A percentile compares a stretch with the other conserved stretches of the same genome.
phyloP scores from a whole-genome alignment of 2,888 invertebrate species.

The Zhengitettix transpicula region DNA sequence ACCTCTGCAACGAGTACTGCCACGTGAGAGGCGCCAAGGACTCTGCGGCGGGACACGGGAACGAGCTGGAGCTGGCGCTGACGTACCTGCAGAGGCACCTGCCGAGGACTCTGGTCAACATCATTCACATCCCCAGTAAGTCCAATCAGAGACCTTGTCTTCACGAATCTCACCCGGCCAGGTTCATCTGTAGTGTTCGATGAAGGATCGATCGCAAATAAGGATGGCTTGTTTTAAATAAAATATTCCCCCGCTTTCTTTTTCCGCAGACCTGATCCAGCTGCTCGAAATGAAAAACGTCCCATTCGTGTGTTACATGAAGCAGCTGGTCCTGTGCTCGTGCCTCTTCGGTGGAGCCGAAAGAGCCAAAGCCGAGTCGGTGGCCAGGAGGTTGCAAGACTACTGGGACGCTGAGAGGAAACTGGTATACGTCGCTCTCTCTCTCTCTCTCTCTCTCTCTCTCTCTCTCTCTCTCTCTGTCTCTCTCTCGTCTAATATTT shows the following conservation, averaged over 20 bases:
- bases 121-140: slow-evolving; percentile 12
- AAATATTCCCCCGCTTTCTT: not conserved
- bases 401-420: slow-evolving; percentile 12
- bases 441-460: too few relatives aligned
- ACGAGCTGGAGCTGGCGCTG: slow-evolving; percentile 6
- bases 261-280: slow-evolving; percentile 8
- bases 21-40: slow-evolving; percentile 9
- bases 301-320: slow-evolving; percentile 11
- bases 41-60: slow-evolving; percentile 8
- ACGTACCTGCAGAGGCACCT: slow-evolving; percentile 9
- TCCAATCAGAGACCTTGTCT: too few relatives aligned
- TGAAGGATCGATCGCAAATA: too few relatives aligned
- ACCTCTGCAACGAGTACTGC: slow-evolving; percentile 13
- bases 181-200: too few relatives aligned
- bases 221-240: too few relatives aligned
- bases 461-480: too few relatives aligned
- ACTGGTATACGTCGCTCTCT: too few relatives aligned
- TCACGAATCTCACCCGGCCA: too few relatives aligned
- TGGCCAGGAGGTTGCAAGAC: slow-evolving; percentile 8
- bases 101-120: slow-evolving; percentile 12
- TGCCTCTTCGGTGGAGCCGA: slow-evolving; percentile 12
- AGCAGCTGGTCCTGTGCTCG: slow-evolving; percentile 12
- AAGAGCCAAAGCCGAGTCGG: slow-evolving; percentile 10
- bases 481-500: too few relatives aligned
- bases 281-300: slow-evolving; percentile 11